These are phyloP conservation scores for Drosophila antonietae DNA, from an alignment of 2,888 invertebrate genomes.

Conservation along the genomic window DNA sequence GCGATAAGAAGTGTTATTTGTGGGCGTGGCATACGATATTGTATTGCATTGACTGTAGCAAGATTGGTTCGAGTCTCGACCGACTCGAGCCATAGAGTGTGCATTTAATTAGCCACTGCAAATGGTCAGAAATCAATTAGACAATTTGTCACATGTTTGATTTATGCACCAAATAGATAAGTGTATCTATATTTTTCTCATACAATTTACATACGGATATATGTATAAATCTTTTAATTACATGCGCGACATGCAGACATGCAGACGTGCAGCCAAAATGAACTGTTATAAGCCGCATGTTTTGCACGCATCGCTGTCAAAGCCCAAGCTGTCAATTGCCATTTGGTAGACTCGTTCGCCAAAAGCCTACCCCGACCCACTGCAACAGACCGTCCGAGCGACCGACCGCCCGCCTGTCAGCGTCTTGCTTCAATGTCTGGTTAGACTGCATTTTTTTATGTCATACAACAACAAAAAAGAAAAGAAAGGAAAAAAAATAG, in stretches of 20 bases:
- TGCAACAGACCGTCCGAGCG: constrained; percentile 4
- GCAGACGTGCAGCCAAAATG: constrained; percentile 54
- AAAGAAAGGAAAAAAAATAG: neutral
- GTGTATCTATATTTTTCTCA: constrained; percentile 12
- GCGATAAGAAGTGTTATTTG: constrained; percentile 45
- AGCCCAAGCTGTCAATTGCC: constrained; percentile 60
- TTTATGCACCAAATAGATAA: constrained; percentile 53
- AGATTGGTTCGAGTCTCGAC: constrained; percentile 2
- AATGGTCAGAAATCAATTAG: constrained; percentile 56
- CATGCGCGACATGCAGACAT: constrained; percentile 34
- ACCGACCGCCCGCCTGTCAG: constrained; percentile 40
- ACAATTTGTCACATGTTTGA: constrained; percentile 58
- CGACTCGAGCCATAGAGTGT: constrained; percentile 18
- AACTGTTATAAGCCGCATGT: constrained; percentile 74
- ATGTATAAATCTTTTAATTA: constrained; percentile 61
- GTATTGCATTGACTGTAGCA: constrained; percentile 1
- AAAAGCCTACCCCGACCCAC: constrained; percentile 28
- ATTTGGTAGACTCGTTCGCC: constrained; percentile 54
- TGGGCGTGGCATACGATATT: constrained; percentile 24
- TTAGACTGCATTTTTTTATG: constrained; percentile 73
- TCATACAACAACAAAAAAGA: constrained; percentile 12
- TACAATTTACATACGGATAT: constrained; percentile 6
- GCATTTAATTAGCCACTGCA: constrained; percentile 34
- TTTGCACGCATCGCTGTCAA: constrained; percentile 58
- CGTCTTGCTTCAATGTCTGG: constrained; percentile 59